Percentiles rank a stretch among this genome's conserved stretches.
phyloP scores from a whole-genome alignment of 2,888 invertebrate species.

The Drosophila ezoana region DNA sequence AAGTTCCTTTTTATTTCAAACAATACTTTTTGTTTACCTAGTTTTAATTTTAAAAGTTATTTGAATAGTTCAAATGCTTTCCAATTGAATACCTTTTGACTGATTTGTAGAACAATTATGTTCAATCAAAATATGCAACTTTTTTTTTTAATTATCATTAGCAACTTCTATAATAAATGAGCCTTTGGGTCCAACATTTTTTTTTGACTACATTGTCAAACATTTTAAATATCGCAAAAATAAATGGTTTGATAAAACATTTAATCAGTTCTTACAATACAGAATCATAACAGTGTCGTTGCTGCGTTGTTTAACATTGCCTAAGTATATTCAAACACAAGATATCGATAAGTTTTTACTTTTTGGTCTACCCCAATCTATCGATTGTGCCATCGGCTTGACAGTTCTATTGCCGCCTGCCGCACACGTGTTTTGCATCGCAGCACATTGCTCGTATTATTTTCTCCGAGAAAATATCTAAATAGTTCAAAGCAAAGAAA shows the following conservation, averaged over 20 bases:
- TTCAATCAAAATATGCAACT: too few species aligned
- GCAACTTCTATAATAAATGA: too few species aligned
- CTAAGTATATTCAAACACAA: not conserved
- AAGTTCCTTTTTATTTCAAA: too few species aligned
- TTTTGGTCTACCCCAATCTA: not conserved
- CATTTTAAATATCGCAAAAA: too few species aligned
- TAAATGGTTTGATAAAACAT: not conserved
- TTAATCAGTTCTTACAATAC: not conserved
- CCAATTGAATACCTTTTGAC: too few species aligned
- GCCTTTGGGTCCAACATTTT: too few species aligned
- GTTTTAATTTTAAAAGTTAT: too few species aligned
- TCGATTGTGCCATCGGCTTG: constrained; percentile 19
- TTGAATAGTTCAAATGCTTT: too few species aligned
- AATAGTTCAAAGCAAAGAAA: constrained; percentile 4
- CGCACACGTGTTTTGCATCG: constrained; percentile 65
- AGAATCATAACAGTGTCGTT: not conserved
- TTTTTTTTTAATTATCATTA: too few species aligned
- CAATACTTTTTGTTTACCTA: too few species aligned
- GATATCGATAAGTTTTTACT: not conserved
- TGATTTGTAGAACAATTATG: too few species aligned
- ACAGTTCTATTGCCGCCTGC: constrained; percentile 36
- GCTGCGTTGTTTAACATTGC: not conserved
- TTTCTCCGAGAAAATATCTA: constrained; percentile 30
- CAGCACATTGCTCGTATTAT: constrained; percentile 50
- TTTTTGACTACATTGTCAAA: too few species aligned